Conservation (phyloP, 2,888 invertebrate genomes). For the Sminthurinus aureus region DNA sequence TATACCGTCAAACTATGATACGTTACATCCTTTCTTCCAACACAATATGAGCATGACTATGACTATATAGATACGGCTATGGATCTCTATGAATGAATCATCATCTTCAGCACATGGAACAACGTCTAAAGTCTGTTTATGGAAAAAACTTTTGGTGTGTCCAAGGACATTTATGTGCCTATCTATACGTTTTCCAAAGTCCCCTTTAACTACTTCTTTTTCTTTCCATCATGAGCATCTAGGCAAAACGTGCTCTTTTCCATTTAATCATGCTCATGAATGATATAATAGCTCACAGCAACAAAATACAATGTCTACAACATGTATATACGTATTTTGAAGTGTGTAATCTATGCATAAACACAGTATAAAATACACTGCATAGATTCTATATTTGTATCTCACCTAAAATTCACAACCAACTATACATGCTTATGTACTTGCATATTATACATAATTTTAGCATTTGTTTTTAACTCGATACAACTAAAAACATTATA, state of each 20-base stretch:
- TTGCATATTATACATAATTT: neutral
- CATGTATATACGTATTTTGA: neutral
- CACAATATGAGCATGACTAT: neutral
- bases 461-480: too few relatives aligned
- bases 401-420: neutral
- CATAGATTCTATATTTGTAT: neutral
- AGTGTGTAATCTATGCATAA: neutral
- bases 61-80: neutral
- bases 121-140: neutral
- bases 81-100: conserved; percentile 36
- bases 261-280: neutral
- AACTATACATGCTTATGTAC: neutral
- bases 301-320: neutral
- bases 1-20: neutral
- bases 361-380: neutral
- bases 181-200: neutral
- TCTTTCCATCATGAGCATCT: conserved; percentile 3
- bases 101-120: conserved; percentile 8
- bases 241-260: conserved; percentile 5
- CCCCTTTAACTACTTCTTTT: neutral
- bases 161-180: conserved; percentile 33
- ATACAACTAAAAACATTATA: too few relatives aligned
- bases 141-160: conserved; percentile 32
- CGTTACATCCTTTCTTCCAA: conserved; percentile 2
- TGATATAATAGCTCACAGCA: neutral